Conservation (phyloP, 2,113 vertebrate genomes). For the Nibea coibor region DNA sequence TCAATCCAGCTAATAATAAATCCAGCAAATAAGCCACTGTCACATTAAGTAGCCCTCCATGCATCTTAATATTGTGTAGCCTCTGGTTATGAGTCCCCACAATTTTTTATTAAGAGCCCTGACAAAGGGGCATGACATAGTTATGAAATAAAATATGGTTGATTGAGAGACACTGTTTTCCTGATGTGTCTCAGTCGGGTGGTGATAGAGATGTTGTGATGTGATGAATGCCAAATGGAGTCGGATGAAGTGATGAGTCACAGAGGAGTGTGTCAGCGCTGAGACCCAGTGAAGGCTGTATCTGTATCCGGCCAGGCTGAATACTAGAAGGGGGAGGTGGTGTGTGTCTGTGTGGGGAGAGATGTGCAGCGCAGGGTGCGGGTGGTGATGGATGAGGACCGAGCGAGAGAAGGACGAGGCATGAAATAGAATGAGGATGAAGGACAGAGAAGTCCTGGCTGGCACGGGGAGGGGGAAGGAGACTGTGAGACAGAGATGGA, state of each 20-base stretch:
- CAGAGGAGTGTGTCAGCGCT: conserved; percentile 65
- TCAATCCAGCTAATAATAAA: conserved; percentile 40
- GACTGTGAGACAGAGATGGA: conserved; percentile 77
- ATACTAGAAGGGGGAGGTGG: conserved; percentile 13
- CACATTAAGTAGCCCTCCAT: conserved; percentile 32
- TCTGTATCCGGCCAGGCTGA: conserved; percentile 62
- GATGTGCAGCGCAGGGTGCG: conserved; percentile 21
- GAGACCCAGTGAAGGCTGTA: conserved; percentile 52
- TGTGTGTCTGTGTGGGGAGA: not conserved
- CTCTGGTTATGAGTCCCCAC: conserved; percentile 33
- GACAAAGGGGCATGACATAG: conserved; percentile 43
- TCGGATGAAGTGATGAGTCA: conserved; percentile 78
- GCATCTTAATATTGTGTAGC: conserved; percentile 36
- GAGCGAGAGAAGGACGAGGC: conserved; percentile 77
- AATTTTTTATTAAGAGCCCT: conserved; percentile 35
- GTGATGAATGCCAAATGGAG: conserved; percentile 66
- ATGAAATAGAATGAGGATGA: conserved; percentile 83
- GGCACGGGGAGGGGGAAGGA: conserved; percentile 55
- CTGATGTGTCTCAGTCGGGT: conserved; percentile 23
- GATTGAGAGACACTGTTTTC: conserved; percentile 35
- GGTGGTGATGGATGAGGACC: conserved; percentile 80
- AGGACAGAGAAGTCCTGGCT: conserved; percentile 76
- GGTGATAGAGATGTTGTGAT: conserved; percentile 55
- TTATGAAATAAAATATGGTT: conserved; percentile 28
- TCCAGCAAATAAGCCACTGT: conserved; percentile 43